These are phyloP conservation scores for Idaea aversata DNA, from an alignment of 2,888 invertebrate genomes.

Conservation along the genomic window DNA sequence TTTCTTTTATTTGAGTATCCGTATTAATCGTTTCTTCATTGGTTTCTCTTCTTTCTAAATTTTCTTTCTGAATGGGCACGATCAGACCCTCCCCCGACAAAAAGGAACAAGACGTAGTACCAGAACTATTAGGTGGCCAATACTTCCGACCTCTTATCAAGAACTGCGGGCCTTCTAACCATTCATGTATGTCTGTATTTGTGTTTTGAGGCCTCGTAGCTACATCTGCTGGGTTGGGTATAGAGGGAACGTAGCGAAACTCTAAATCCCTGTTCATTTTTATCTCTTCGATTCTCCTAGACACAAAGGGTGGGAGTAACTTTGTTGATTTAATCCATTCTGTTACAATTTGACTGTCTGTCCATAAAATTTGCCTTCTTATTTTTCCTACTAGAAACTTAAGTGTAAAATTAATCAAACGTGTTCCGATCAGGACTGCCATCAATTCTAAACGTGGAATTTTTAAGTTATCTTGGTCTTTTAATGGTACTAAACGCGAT, in stretches of 20 bases:
- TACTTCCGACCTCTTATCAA: not conserved
- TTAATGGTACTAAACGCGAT: slow-evolving; percentile 15
- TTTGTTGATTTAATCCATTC: slow-evolving; percentile 9
- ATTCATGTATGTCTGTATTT: not conserved
- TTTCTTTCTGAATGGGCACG: no score
- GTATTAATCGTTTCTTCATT: no score
- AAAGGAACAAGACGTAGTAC: no score
- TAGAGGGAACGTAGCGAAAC: slow-evolving; percentile 7
- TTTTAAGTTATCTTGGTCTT: slow-evolving; percentile 15
- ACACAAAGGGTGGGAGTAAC: slow-evolving; percentile 8
- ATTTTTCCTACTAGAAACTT: slow-evolving; percentile 8
- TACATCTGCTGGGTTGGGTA: slow-evolving; percentile 10
- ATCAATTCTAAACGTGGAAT: slow-evolving; percentile 7
- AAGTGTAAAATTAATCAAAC: slow-evolving; percentile 8
- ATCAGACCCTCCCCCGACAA: not conserved
- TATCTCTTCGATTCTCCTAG: slow-evolving; percentile 4
- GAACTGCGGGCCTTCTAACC: slow-evolving; percentile 10
- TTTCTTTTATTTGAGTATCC: not conserved
- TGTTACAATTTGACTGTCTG: slow-evolving; percentile 10
- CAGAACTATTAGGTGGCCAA: not conserved
- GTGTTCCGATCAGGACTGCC: slow-evolving; percentile 12
- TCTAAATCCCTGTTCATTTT: slow-evolving; percentile 6
- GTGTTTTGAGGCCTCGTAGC: slow-evolving; percentile 2
- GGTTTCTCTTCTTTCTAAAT: no score
- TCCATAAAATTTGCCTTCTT: slow-evolving; percentile 3